Evolutionary conservation across 2,113 vertebrate genomes (phyloP).

Genomic region (Brachirus orientalis): DNA sequence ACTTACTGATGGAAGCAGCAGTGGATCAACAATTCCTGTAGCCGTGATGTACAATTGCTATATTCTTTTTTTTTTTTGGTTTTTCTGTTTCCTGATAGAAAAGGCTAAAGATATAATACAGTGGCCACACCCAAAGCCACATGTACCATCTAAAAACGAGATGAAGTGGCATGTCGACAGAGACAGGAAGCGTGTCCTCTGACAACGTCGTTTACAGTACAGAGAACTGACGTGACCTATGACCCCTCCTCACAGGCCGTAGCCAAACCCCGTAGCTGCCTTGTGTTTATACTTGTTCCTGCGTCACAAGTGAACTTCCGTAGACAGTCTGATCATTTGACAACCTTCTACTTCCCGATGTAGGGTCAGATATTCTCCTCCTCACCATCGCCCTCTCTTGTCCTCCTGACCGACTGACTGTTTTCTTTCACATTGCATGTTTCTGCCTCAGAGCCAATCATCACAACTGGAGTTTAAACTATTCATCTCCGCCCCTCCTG

Average conservation of each 20-base stretch:
- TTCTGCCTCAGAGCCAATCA: constrained; percentile 16
- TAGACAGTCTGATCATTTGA: neutral
- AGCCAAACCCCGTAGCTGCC: constrained; percentile 2
- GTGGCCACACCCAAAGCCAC: too few relatives aligned
- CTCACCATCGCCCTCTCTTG: neutral
- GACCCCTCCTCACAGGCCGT: neutral
- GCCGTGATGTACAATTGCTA: too few relatives aligned
- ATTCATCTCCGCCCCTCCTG: neutral
- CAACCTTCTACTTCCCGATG: neutral
- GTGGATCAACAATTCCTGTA: too few relatives aligned
- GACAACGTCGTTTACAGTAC: too few relatives aligned
- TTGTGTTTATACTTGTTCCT: constrained; percentile 30
- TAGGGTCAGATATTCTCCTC: neutral
- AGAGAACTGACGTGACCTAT: constrained; percentile 10
- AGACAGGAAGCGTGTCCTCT: constrained; percentile 35
- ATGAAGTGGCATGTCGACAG: constrained; percentile 14
- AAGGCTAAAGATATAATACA: too few relatives aligned
- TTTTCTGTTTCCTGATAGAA: too few relatives aligned
- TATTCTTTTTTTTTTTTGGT: too few relatives aligned
- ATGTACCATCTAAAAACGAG: too few relatives aligned
- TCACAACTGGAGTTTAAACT: neutral
- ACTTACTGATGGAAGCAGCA: too few relatives aligned
- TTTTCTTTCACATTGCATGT: neutral
- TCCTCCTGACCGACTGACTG: neutral
- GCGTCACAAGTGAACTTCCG: constrained; percentile 25